Conservation (phyloP, 2,797 vertebrate genomes). For the Sebastes kiyomatsui region DNA sequence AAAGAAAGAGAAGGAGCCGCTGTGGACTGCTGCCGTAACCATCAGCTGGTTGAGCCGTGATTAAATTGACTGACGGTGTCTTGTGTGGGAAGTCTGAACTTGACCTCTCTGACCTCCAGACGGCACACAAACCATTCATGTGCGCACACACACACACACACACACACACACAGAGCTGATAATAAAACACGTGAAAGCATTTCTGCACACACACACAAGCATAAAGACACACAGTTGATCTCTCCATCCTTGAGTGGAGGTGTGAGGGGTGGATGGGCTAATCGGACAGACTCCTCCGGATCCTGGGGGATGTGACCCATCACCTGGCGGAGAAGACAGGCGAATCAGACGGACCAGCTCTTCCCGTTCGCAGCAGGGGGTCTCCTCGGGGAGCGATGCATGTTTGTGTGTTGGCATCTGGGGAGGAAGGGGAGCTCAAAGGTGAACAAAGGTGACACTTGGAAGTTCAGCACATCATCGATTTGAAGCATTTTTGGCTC, state of each 20-base stretch:
- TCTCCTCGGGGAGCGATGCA: conserved; percentile 15
- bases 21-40: conserved; percentile 54
- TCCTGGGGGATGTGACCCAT: conserved; percentile 67
- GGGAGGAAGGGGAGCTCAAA: conserved; percentile 9
- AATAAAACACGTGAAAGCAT: conserved; percentile 42
- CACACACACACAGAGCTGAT: conserved; percentile 3
- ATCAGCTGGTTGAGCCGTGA: conserved; percentile 55
- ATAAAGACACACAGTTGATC: conserved; percentile 5
- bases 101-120: conserved; percentile 48
- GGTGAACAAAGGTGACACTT: conserved; percentile 34
- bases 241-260: conserved; percentile 56
- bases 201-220: conserved; percentile 1
- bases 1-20: conserved; percentile 15
- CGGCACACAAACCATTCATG: conserved; percentile 21
- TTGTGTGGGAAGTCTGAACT: conserved; percentile 43
- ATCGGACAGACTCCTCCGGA: conserved; percentile 64
- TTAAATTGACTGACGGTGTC: conserved; percentile 57
- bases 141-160: conserved; percentile 5
- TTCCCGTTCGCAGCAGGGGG: conserved; percentile 23
- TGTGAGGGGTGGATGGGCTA: conserved; percentile 65
- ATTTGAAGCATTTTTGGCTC: conserved; percentile 15
- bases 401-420: conserved; percentile 14
- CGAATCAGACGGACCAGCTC: conserved; percentile 43
- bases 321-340: conserved; percentile 55
- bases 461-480: conserved; percentile 41